Evolutionary conservation across 2,888 invertebrate species (phyloP).

Genomic region (Cheilosia vulpina): DNA sequence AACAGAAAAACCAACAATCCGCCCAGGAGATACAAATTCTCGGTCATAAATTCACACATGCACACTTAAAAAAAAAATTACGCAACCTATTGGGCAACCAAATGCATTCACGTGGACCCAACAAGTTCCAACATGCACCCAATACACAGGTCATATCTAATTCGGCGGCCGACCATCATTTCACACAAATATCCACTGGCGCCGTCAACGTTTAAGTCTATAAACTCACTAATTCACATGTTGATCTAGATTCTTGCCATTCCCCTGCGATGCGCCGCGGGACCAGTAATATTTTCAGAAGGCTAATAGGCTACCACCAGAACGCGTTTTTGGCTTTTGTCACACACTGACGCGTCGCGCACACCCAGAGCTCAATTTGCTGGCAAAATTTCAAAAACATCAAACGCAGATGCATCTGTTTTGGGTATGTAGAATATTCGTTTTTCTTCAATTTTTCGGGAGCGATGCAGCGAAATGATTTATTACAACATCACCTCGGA

Average conservation of each 20-base stretch:
- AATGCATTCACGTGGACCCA: slow-evolving; percentile 29
- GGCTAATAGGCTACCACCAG: slow-evolving; percentile 1
- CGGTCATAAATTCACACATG: slow-evolving; percentile 22
- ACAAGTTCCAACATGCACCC: slow-evolving; percentile 21
- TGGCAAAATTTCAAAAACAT: slow-evolving; percentile 67
- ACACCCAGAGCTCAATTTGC: slow-evolving; percentile 5
- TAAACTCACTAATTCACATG: slow-evolving; percentile 63
- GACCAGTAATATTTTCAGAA: slow-evolving; percentile 19
- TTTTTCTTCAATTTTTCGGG: not conserved
- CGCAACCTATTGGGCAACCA: slow-evolving; percentile 43
- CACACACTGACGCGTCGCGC: slow-evolving; percentile 3
- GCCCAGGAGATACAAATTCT: slow-evolving; percentile 9
- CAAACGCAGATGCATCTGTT: slow-evolving; percentile 43
- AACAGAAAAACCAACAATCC: not conserved
- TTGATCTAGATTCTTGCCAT: slow-evolving; percentile 56
- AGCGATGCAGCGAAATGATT: slow-evolving; percentile 36
- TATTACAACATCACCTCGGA: slow-evolving; percentile 37
- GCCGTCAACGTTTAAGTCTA: slow-evolving; percentile 54
- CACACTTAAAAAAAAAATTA: slow-evolving; percentile 10
- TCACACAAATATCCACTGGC: slow-evolving; percentile 13
- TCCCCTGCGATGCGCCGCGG: not conserved
- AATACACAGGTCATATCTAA: slow-evolving; percentile 32
- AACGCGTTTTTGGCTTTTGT: slow-evolving; percentile 21
- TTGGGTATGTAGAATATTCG: slow-evolving; percentile 24
- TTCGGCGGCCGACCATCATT: slow-evolving; percentile 23